Conservation (phyloP, 2,797 vertebrate genomes). For the Percopsis omiscomaycus region DNA sequence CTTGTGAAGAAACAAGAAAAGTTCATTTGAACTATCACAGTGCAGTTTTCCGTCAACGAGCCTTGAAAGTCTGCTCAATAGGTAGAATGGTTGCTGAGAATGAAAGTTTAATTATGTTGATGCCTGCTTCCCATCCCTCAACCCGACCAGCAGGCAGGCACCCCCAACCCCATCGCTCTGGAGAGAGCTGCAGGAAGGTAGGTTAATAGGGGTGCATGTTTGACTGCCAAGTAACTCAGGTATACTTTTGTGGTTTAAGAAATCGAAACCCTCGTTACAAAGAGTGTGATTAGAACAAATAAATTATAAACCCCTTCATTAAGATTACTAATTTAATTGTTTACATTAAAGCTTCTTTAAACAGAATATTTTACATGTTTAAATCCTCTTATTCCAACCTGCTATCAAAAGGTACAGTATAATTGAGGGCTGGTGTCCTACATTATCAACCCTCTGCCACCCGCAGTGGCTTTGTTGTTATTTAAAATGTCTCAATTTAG, state of each 20-base stretch:
- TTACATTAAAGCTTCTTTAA: too few relatives aligned
- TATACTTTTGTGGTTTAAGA: constrained; percentile 28
- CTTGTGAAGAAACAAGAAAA: constrained; percentile 48
- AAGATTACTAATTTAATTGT: too few relatives aligned
- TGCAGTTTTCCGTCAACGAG: constrained; percentile 24
- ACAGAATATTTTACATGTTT: too few relatives aligned
- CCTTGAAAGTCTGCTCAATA: constrained; percentile 39
- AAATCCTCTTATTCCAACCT: too few relatives aligned
- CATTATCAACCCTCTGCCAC: too few relatives aligned
- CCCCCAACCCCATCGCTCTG: constrained; percentile 4
- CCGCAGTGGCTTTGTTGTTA: too few relatives aligned
- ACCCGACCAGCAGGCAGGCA: constrained; percentile 14
- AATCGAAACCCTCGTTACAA: constrained; percentile 24
- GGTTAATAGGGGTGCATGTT: constrained; percentile 64
- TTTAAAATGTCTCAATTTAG: too few relatives aligned
- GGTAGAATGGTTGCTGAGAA: constrained; percentile 49
- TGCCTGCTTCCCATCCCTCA: constrained; percentile 42
- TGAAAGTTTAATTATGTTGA: constrained; percentile 73
- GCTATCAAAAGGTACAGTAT: too few relatives aligned
- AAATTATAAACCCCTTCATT: too few relatives aligned
- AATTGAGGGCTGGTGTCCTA: too few relatives aligned
- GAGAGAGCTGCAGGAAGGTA: constrained; percentile 40
- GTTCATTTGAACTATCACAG: constrained; percentile 42
- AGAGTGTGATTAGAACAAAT: constrained; percentile 1
- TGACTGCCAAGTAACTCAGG: constrained; percentile 45